Conservation (phyloP, 2,113 vertebrate species). For the Microcebus tavaratra region DNA sequence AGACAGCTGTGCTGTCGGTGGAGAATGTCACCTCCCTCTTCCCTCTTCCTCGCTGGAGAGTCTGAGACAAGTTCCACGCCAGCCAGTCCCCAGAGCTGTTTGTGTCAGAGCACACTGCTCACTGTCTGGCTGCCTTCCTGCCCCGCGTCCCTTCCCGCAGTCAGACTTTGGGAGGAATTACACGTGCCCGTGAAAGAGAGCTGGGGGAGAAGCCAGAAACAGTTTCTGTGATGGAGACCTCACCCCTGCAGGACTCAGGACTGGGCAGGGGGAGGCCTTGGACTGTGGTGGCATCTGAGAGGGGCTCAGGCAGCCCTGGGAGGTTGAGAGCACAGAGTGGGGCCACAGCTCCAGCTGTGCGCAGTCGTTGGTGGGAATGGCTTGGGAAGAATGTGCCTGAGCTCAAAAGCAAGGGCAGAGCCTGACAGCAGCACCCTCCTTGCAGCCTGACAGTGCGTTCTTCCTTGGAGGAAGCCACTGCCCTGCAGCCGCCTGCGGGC, state of each 20-base stretch:
- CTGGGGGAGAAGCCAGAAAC: not conserved
- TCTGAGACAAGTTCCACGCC: not conserved
- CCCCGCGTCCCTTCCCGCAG: not conserved
- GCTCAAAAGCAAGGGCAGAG: not conserved
- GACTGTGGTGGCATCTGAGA: too few relatives aligned
- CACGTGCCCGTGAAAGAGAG: not conserved
- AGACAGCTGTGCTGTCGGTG: not conserved
- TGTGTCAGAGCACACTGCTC: not conserved
- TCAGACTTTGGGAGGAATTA: not conserved
- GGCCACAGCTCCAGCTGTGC: too few relatives aligned
- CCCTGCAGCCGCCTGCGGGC: not conserved
- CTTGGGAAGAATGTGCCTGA: not conserved
- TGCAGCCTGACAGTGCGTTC: not conserved
- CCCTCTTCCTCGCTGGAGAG: not conserved
- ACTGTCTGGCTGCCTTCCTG: not conserved
- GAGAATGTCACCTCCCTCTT: not conserved
- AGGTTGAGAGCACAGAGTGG: fast-evolving
- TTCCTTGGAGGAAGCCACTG: not conserved
- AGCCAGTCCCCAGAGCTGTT: not conserved
- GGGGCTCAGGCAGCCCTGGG: not conserved
- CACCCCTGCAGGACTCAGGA: not conserved
- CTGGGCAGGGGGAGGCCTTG: not conserved
- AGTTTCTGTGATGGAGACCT: not conserved
- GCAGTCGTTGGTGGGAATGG: not conserved
- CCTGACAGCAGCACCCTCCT: not conserved